Base-by-base conservation (phyloP, 2,113 vertebrate genomes). In the Suncus etruscus region DNA sequence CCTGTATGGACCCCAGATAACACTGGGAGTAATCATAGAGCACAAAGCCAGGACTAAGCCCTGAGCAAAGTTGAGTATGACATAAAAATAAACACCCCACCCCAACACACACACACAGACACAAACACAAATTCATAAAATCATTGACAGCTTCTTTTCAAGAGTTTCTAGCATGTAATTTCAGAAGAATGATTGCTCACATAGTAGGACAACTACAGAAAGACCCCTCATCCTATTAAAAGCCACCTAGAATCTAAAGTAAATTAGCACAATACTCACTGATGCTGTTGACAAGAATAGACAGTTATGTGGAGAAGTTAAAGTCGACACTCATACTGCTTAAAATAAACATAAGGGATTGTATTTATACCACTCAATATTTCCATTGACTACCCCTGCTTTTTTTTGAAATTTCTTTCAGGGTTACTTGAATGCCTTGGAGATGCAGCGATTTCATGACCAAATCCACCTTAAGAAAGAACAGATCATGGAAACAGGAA, bases 121-220 rank as follows among this genome's bases (percentile, higher is more conserved):
- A 58, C 54, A 58, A 14, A 58, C 54, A 58, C 16, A 58, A 14
- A 58, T 16, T 15, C 54, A 58, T 16, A 58, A 12, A 50, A 11
- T 10, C 89, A 29, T 74, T 18, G 54, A 74, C 10, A 32, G 69
- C 76, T 90, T 90, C 79, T 82, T 39, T 20, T 54, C 27, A 87
- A 75, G 51, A 80, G 65, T 39, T 90, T 70, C 22, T 54, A 77
- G 58, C 3, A 14, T 8, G 11, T 31, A 18, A 90, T 90, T 77
- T 90, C 54, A 88, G 39, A 83, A 90, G 12, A 32, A 54, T 27
- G 90, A 22, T 88, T 47, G 81, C 45, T 12, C 89, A 11, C 61
- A 22, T 63, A 87, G 74, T 65, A 39, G 22, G 74, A 90, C 68
- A 83, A 86, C 5, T 9, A 72, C 89, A 58, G 48, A 18, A 75